These are phyloP conservation scores for Pyrochroa serraticornis DNA, from an alignment of 2,888 invertebrate genomes.

Conservation along the genomic window DNA sequence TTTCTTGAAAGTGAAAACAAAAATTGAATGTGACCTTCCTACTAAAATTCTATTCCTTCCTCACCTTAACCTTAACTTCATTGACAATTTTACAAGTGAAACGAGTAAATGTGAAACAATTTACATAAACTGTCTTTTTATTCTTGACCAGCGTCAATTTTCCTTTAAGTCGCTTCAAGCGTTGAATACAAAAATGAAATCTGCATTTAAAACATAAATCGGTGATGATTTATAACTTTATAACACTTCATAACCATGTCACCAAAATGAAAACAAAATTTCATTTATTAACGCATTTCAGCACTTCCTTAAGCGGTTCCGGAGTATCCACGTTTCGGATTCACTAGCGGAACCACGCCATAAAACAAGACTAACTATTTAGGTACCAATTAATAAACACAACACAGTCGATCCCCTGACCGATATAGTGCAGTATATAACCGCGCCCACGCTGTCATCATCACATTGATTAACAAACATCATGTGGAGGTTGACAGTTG, in stretches of 20 bases:
- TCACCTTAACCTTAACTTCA: no score
- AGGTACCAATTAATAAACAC: constrained; percentile 52
- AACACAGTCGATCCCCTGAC: constrained; percentile 57
- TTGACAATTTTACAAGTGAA: no score
- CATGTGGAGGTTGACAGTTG: constrained; percentile 55
- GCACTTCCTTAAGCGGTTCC: constrained; percentile 13
- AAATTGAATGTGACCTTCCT: no score
- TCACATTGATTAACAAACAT: constrained; percentile 27
- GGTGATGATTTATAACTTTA: no score
- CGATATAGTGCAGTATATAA: constrained; percentile 66
- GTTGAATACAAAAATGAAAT: no score
- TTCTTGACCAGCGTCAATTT: no score
- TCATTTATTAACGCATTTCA: constrained; percentile 12
- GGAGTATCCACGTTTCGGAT: constrained; percentile 9
- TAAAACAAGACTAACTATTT: constrained; percentile 43
- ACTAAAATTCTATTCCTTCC: no score
- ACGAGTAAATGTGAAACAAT: no score
- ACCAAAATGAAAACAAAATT: constrained; percentile 13
- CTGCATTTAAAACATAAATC: no score
- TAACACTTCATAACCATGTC: constrained; percentile 3
- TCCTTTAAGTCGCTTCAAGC: no score
- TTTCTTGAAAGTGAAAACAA: no score
- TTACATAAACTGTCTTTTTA: no score
- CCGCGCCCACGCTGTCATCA: constrained; percentile 64
- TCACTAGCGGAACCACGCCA: constrained; percentile 47